Evolutionary conservation across 1,140 invertebrate genomes (phyloP).

Genomic region (Campodea augens): DNA sequence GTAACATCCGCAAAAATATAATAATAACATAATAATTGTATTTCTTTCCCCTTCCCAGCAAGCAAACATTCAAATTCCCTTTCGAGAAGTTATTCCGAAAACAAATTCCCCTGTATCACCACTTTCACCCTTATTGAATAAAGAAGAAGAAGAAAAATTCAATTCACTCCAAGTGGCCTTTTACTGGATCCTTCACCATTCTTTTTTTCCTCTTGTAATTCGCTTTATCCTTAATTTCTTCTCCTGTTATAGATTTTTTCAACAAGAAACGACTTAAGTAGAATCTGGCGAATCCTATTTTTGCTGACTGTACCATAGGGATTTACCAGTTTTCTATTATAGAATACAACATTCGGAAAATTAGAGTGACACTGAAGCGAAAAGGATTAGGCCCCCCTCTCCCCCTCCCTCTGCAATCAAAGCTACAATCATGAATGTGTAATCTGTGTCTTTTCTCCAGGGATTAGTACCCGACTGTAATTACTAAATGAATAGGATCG

Average conservation of each 20-base stretch:
- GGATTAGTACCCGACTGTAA: neutral
- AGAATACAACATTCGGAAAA: slow-evolving; percentile 10
- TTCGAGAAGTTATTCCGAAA: no score
- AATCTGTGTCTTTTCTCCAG: neutral
- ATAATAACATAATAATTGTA: no score
- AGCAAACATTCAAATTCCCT: no score
- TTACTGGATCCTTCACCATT: no score
- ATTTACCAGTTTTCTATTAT: slow-evolving; percentile 13
- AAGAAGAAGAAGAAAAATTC: no score
- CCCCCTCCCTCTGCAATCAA: neutral
- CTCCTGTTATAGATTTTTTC: neutral
- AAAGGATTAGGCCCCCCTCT: slow-evolving; percentile 1
- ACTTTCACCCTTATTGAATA: no score
- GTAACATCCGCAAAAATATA: no score
- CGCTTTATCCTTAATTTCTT: neutral
- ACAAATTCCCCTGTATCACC: no score
- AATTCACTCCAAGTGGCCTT: no score
- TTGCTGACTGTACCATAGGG: slow-evolving; percentile 14
- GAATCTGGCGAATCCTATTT: slow-evolving; percentile 12
- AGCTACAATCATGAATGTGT: slow-evolving; percentile 8
- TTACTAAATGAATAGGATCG: neutral
- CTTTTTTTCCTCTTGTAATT: neutral
- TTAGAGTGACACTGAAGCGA: slow-evolving; percentile 13
- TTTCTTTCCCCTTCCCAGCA: no score
- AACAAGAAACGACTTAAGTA: slow-evolving; percentile 6